phyloP scores from a whole-genome alignment of 2,113 vertebrate genomes.

The Protomyctophum bolini region DNA sequence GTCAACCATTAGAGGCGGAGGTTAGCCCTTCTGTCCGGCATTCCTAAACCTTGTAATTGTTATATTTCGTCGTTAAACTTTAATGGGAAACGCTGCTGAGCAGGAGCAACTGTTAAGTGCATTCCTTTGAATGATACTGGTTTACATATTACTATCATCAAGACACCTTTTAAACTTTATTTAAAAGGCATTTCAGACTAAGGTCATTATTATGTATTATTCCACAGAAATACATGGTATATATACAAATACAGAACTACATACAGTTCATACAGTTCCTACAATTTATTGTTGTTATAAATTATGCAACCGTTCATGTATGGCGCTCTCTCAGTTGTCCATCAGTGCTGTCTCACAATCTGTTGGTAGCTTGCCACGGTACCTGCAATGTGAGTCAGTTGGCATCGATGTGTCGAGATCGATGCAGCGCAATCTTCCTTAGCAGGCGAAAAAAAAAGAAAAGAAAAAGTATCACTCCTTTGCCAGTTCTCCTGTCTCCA shows the following conservation, averaged over 20 bases:
- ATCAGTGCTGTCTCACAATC: neutral
- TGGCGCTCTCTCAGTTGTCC: neutral
- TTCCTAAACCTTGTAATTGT: constrained; percentile 34
- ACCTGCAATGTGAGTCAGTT: constrained; percentile 19
- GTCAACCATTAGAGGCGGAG: constrained; percentile 22
- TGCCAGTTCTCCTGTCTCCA: constrained; percentile 20
- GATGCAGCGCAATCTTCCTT: constrained; percentile 20
- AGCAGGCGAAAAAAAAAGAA: neutral
- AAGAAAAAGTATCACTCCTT: constrained; percentile 12
- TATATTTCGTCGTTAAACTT: constrained; percentile 11
- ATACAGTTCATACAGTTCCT: neutral
- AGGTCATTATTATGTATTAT: too few species aligned
- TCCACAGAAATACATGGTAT: neutral
- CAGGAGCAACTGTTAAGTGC: neutral
- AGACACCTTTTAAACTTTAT: too few species aligned
- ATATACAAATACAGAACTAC: neutral
- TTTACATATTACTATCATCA: too few species aligned
- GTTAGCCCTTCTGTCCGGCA: constrained; percentile 39
- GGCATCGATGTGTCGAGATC: constrained; percentile 21
- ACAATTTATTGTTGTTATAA: neutral
- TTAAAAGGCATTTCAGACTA: too few species aligned
- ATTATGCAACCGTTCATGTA: neutral
- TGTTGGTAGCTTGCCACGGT: constrained; percentile 1
- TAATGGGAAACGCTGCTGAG: neutral
- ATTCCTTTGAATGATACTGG: neutral